A percentile compares a stretch with the other conserved stretches of the same genome.
phyloP scores from a whole-genome alignment of 2,797 vertebrate genomes.

The Glyptemys insculpta region DNA sequence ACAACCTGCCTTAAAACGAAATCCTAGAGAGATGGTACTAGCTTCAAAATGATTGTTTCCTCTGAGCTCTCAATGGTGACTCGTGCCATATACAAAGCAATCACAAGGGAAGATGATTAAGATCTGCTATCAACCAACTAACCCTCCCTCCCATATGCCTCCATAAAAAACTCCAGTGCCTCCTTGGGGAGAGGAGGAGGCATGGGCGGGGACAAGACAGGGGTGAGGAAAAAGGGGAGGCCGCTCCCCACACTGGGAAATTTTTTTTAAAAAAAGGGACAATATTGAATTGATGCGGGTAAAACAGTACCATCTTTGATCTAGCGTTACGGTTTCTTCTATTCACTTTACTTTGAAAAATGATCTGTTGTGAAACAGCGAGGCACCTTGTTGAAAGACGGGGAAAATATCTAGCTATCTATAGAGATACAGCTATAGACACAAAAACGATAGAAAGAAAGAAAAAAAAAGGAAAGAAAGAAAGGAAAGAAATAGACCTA shows the following conservation, averaged over 20 bases:
- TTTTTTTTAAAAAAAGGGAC: constrained; percentile 28
- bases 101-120: constrained; percentile 59
- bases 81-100: constrained; percentile 83
- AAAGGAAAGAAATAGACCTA: constrained; percentile 15
- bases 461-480: constrained; percentile 30
- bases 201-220: neutral
- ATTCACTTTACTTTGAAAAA: constrained; percentile 90
- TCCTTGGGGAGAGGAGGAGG: neutral
- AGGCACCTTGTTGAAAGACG: constrained; percentile 90
- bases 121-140: neutral
- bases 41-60: constrained; percentile 77
- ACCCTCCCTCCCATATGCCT: neutral
- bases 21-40: constrained; percentile 82
- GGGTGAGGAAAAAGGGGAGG: neutral
- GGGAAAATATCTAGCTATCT: constrained; percentile 69
- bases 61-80: constrained; percentile 81
- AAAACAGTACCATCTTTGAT: constrained; percentile 86
- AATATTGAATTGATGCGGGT: constrained; percentile 91
- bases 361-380: constrained; percentile 87
- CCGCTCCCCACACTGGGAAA: neutral
- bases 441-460: constrained; percentile 57
- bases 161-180: neutral
- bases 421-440: constrained; percentile 77
- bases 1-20: constrained; percentile 93
- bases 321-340: constrained; percentile 85